phyloP scores from a whole-genome alignment of 2,888 invertebrate species.

The Melinaea menophilus region DNA sequence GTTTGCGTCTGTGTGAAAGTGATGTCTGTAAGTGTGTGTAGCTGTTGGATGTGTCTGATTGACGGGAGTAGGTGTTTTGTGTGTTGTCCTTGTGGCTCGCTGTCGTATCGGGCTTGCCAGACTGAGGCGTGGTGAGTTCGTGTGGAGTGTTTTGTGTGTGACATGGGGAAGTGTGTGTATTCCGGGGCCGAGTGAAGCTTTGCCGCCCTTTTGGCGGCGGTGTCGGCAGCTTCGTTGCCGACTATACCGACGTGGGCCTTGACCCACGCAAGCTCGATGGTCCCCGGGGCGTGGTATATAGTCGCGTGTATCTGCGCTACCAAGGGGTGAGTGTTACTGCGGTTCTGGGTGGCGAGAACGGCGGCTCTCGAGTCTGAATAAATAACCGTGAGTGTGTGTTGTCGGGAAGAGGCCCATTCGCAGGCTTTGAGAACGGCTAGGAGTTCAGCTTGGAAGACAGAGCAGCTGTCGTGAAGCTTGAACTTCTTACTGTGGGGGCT shows the following conservation, averaged over 20 bases:
- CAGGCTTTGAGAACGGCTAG: conserved; percentile 23
- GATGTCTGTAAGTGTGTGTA: background rate
- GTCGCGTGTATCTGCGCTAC: background rate
- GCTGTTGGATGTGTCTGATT: no score
- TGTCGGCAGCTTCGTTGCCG: background rate
- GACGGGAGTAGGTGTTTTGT: background rate
- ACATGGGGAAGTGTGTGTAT: background rate
- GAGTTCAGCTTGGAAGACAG: conserved; percentile 29
- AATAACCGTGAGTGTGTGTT: conserved; percentile 9
- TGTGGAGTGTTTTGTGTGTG: background rate
- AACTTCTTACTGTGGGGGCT: conserved; percentile 1
- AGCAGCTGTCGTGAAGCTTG: conserved; percentile 23
- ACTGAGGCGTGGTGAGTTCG: background rate
- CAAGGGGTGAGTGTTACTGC: conserved; percentile 5
- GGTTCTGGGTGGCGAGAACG: background rate
- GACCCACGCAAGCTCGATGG: conserved; percentile 5
- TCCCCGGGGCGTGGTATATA: background rate
- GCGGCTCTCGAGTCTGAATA: conserved; percentile 2
- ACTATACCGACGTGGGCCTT: background rate
- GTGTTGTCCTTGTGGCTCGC: conserved; percentile 1
- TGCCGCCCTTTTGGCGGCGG: background rate
- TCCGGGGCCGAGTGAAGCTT: background rate
- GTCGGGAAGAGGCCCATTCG: background rate
- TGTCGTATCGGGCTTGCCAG: background rate
- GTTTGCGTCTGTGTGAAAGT: background rate